Conservation (phyloP, 1,140 invertebrate genomes). For the Grapholita molesta region DNA sequence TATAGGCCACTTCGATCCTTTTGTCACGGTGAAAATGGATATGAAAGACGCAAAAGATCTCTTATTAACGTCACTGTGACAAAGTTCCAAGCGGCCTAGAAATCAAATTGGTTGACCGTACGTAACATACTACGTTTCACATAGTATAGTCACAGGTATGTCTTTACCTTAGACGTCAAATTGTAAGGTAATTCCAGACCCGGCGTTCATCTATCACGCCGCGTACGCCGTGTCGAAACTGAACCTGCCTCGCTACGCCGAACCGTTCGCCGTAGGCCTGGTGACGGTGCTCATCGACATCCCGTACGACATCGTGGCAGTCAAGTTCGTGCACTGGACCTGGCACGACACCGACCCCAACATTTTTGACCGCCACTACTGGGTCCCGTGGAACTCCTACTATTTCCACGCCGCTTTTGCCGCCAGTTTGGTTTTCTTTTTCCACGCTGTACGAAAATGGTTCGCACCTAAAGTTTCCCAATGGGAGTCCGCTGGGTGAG, state of each 20-base stretch:
- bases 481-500: conserved; percentile 76
- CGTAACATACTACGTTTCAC: too few relatives aligned
- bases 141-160: too few relatives aligned
- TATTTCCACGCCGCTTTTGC: conserved; percentile 90
- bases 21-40: too few relatives aligned
- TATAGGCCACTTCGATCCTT: too few relatives aligned
- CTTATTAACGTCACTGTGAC: too few relatives aligned
- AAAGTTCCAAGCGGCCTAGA: too few relatives aligned
- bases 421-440: conserved; percentile 84
- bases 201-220: conserved; percentile 87
- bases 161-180: background rate
- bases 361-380: conserved; percentile 87
- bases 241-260: conserved; percentile 82
- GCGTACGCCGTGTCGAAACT: conserved; percentile 82
- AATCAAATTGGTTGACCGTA: too few relatives aligned
- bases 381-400: conserved; percentile 88
- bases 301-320: conserved; percentile 89
- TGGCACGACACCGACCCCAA: conserved; percentile 93
- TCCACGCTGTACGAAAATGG: conserved; percentile 79
- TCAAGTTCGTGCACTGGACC: conserved; percentile 90
- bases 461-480: conserved; percentile 76
- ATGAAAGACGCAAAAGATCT: too few relatives aligned
- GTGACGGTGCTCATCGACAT: conserved; percentile 86
- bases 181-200: conserved; percentile 79
- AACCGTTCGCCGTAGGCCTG: conserved; percentile 88